Conservation (phyloP, 2,797 vertebrate species). For the Huso huso region DNA sequence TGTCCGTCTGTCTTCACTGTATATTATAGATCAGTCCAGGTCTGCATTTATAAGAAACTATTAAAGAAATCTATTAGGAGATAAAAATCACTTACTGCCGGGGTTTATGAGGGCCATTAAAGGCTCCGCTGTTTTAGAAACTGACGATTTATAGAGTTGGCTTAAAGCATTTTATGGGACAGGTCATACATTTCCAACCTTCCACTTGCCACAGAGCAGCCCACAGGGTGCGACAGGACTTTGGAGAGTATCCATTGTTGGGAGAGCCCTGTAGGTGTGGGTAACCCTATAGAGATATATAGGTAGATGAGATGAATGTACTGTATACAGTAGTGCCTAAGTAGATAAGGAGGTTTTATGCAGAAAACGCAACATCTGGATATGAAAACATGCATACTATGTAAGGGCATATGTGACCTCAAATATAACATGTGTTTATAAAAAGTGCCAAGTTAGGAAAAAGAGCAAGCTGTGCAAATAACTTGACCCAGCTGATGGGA, state of each 20-base stretch:
- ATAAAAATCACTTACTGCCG: slow-evolving; percentile 24
- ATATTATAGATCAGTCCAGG: slow-evolving; percentile 7
- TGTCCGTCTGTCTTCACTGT: neutral
- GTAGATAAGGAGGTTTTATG: neutral
- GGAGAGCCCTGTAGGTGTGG: slow-evolving; percentile 9
- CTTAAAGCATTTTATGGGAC: slow-evolving; percentile 7
- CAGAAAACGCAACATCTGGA: neutral
- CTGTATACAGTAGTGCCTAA: neutral
- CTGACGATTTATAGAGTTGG: slow-evolving; percentile 24
- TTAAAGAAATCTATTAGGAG: slow-evolving; percentile 22
- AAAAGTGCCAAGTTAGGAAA: too few relatives aligned
- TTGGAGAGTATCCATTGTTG: neutral
- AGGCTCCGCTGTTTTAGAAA: slow-evolving; percentile 9
- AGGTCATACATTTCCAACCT: neutral
- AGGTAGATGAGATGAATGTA: neutral
- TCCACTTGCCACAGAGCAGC: neutral
- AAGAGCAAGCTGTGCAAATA: too few relatives aligned
- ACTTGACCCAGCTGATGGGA: too few relatives aligned
- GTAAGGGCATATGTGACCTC: too few relatives aligned
- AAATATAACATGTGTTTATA: too few relatives aligned
- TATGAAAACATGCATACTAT: neutral
- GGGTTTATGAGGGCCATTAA: slow-evolving; percentile 29
- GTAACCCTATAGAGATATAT: neutral
- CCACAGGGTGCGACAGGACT: neutral
- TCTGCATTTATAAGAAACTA: slow-evolving; percentile 14